Base-by-base conservation (phyloP, 2,888 invertebrate genomes). In the Taphrorychus bicolor region DNA sequence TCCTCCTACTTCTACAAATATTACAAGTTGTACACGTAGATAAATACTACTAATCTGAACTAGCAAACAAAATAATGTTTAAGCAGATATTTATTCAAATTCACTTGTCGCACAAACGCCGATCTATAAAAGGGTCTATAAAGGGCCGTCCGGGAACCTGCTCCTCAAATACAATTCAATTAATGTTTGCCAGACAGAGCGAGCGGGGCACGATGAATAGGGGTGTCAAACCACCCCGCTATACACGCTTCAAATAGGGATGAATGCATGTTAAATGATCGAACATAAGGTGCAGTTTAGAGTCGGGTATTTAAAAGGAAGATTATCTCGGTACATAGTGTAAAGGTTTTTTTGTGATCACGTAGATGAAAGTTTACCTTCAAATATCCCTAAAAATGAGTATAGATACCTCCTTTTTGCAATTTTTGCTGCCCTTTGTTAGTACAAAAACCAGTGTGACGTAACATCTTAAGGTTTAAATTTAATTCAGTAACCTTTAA, bases 161-260 rank as follows among this genome's bases (percentile, higher is more conserved):
- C 78, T 80, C 77, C 77, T 78, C 80, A 81, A 82, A 82, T 80
- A 82, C 81, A 81, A 73, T 69, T 67, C 74, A 72, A 68, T 71
- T 70, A 66, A 70, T 67, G 70, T 70, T 70, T 67, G 60, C 60
- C 52, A 45, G 53, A 59, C 22, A 53, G 54, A 59, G 57, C 18
- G 11, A 57, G 19, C 42, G 23, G 42, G 18, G 18, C 32, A 51
- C 4, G 48, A 9, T 52, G 61, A 58, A 57, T 42, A 16, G 23
- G 61, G 58, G 48, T 52, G 61, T 32, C 49, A 60, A 66, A 56
- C 54, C 56, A 48, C 56, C 66, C 66, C 53, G 19, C 59, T 24
- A 16, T 60, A 60, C 41, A 66, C 49, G 56, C 40, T 59, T 66
- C 60, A 66, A 56, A 60, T 41, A 49, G 66, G 60, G 60, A 60